Base-by-base conservation (phyloP, 2,888 invertebrate genomes). In the Lasius platythorax region DNA sequence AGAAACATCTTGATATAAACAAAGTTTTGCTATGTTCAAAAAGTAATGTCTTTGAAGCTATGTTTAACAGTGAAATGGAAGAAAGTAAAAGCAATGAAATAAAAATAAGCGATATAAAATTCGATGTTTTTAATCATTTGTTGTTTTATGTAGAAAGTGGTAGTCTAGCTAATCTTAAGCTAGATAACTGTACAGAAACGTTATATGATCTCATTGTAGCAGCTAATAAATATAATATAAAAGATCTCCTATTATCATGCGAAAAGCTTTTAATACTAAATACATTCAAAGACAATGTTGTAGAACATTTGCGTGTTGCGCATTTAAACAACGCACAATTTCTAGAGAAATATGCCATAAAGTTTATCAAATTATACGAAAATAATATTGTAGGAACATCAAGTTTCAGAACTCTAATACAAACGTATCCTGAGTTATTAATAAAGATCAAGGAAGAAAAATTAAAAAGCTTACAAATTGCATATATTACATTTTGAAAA, bases 331-430 rank as follows among this genome's bases (percentile, higher is more conserved):
- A 23, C 3, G 72, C 53, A 53, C 0, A 0, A 5, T 1, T 15
- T 23, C 53, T 72, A 2, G 9, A 23, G 9, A 33, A 8, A 30
- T 53, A 33, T 72, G 4, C 5, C 50, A 53, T 23, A 33, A 53
- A 0, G 15, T 37, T 37, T 6, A 9, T 53, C 4, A 72, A 53
- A 15, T 15, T 72, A 53, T 2, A 72, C 0, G 4, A 33, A 23
- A 4, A 33, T 12, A 9, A 23, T 23, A 1, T 53, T 9, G 9
- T 9, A 15, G 3, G 15, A 4, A 72, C 9, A 4, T 2, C 1
- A 23, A 1, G 4, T 15, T 6, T 4, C 9, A 23, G 0, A 53
- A 4, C 0, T 0, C 3, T 30, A 23, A 23, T 9, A 0, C 0
- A 15, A 53, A 4, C 0, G 18, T 15, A 50, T 53, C n/a, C 70